Evolutionary conservation across 2,888 invertebrate species (phyloP).

Genomic region (Congeria kusceri): DNA sequence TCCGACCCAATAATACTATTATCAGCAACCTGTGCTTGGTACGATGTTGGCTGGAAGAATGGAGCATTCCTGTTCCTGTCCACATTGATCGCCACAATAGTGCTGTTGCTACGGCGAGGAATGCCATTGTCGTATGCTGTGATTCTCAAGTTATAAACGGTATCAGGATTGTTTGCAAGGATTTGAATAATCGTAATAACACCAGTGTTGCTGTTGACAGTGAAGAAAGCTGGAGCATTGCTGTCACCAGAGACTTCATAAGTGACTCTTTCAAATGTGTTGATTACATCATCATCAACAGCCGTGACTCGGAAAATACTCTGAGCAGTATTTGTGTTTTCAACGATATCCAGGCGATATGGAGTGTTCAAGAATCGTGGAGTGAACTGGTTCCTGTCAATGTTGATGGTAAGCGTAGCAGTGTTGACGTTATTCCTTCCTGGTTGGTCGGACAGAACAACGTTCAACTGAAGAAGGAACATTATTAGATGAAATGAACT

Average conservation of each 20-base stretch:
- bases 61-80: constrained; percentile 69
- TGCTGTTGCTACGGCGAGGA: constrained; percentile 68
- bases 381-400: constrained; percentile 69
- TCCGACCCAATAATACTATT: constrained; percentile 62
- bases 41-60: constrained; percentile 46
- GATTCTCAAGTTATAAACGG: constrained; percentile 60
- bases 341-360: constrained; percentile 46
- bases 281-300: constrained; percentile 55
- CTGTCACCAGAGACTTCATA: constrained; percentile 79
- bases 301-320: constrained; percentile 62
- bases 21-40: constrained; percentile 59
- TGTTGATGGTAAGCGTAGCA: constrained; percentile 70
- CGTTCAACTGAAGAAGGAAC: constrained; percentile 56
- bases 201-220: constrained; percentile 69
- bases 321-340: constrained; percentile 35
- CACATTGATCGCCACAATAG: constrained; percentile 66
- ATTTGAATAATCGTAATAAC: constrained; percentile 53
- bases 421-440: constrained; percentile 66
- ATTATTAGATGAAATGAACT: neutral
- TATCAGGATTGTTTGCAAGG: constrained; percentile 40
- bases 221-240: constrained; percentile 78
- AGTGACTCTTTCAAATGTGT: constrained; percentile 70
- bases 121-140: constrained; percentile 74
- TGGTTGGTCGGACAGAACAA: constrained; percentile 61
- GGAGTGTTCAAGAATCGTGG: constrained; percentile 69